Conservation (phyloP, 2,797 vertebrate species). For the Chrysocyon brachyurus region DNA sequence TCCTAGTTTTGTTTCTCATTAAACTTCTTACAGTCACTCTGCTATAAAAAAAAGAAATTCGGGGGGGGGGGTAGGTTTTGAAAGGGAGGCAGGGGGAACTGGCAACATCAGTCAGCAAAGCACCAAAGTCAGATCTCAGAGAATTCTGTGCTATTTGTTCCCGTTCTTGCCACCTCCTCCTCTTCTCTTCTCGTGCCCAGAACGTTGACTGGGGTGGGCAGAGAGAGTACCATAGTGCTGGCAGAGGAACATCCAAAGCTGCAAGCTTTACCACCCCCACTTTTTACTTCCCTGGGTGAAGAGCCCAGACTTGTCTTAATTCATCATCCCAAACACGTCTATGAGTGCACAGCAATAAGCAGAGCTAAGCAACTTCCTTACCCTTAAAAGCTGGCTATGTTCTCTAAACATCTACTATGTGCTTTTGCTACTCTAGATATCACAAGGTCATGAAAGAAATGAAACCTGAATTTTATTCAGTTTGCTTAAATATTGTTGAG, state of each 20-base stretch:
- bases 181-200: constrained; percentile 58
- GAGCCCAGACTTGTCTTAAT: constrained; percentile 9
- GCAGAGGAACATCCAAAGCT: not conserved
- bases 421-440: constrained; percentile 9
- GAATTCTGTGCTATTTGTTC: constrained; percentile 36
- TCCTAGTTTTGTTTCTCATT: constrained; percentile 27
- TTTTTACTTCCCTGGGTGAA: not conserved
- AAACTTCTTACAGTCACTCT: not conserved
- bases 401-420: constrained; percentile 49
- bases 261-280: not conserved
- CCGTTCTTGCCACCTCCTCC: not conserved
- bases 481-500: not conserved
- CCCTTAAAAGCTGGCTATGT: not conserved
- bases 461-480: constrained; percentile 33
- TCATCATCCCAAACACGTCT: not conserved
- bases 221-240: not conserved
- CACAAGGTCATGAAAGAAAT: not conserved
- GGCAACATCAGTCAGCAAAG: constrained; percentile 14
- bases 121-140: constrained; percentile 24
- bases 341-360: not conserved
- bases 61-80: not conserved
- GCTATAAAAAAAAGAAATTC: not conserved
- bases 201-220: constrained; percentile 41
- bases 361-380: not conserved
- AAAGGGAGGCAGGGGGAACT: not conserved